Percentiles rank a stretch among this genome's conserved stretches.
Evolutionary conservation across 64 coral and sea anemone genomes (phyloP).

Genomic region (Platygyra sinensis): DNA sequence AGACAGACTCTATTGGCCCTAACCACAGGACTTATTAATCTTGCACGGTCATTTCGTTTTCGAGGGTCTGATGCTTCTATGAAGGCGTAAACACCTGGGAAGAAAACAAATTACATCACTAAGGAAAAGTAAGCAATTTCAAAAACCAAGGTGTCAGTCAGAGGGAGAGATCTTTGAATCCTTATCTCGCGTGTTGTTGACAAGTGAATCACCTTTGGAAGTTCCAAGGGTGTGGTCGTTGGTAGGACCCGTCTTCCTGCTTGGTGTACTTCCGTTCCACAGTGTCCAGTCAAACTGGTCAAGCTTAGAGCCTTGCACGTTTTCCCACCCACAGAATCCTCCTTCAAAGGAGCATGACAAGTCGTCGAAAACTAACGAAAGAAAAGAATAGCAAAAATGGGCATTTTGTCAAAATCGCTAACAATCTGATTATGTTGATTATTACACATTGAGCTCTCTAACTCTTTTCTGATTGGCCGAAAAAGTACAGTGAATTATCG

Average conservation of each 20-base stretch:
- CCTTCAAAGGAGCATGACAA: conserved; percentile 83
- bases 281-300: conserved; percentile 81
- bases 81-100: conserved; percentile 46
- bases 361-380: conserved; percentile 6
- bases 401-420: no score
- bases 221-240: conserved; percentile 65
- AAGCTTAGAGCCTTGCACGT: conserved; percentile 25
- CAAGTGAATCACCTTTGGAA: conserved; percentile 50
- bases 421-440: no score
- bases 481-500: no score
- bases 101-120: background rate
- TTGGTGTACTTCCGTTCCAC: conserved; percentile 55
- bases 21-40: conserved; percentile 44
- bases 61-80: conserved; percentile 61
- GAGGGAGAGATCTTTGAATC: no score
- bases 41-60: conserved; percentile 37
- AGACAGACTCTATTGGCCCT: conserved; percentile 25
- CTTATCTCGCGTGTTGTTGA: background rate
- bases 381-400: background rate
- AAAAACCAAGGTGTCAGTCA: background rate
- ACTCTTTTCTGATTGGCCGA: no score
- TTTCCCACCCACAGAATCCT: conserved; percentile 76
- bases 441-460: no score
- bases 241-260: conserved; percentile 59
- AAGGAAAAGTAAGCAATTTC: no score